Evolutionary conservation across 2,113 vertebrate species (phyloP).

Genomic region (Psilopogon haemacephalus): DNA sequence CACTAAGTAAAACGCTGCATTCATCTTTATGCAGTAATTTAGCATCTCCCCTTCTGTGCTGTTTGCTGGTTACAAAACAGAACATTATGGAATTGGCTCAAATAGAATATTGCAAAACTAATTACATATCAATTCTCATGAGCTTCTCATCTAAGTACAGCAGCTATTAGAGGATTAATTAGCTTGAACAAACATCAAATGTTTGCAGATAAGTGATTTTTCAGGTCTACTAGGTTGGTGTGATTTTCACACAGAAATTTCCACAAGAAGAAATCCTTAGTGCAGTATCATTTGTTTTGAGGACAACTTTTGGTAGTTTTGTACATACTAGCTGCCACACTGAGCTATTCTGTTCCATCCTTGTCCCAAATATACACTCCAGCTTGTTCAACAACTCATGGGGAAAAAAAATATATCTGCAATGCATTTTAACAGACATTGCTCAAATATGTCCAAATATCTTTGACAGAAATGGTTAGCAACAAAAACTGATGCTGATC

Average conservation of each 20-base stretch:
- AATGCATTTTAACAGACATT: not conserved
- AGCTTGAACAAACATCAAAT: conserved; percentile 8
- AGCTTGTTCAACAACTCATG: not conserved
- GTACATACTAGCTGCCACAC: not conserved
- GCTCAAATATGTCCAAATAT: not conserved
- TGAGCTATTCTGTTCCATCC: not conserved
- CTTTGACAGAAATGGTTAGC: not conserved
- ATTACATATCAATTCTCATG: not conserved
- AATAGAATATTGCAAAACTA: not conserved
- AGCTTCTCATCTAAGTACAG: not conserved
- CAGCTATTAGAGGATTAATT: conserved; percentile 39
- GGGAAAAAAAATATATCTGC: not conserved
- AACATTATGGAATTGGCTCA: not conserved
- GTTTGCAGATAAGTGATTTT: conserved; percentile 18
- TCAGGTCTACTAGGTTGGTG: not conserved
- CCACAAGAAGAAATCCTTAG: not conserved
- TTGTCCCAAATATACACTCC: not conserved
- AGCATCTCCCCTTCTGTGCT: not conserved
- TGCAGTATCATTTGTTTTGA: not conserved
- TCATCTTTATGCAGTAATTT: not conserved
- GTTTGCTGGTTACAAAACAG: not conserved
- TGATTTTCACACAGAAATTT: not conserved
- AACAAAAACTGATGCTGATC: not conserved
- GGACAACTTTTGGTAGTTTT: not conserved
- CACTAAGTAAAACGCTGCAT: not conserved